Evolutionary conservation across 2,113 vertebrate species (phyloP).

Genomic region (Platichthys stellatus): DNA sequence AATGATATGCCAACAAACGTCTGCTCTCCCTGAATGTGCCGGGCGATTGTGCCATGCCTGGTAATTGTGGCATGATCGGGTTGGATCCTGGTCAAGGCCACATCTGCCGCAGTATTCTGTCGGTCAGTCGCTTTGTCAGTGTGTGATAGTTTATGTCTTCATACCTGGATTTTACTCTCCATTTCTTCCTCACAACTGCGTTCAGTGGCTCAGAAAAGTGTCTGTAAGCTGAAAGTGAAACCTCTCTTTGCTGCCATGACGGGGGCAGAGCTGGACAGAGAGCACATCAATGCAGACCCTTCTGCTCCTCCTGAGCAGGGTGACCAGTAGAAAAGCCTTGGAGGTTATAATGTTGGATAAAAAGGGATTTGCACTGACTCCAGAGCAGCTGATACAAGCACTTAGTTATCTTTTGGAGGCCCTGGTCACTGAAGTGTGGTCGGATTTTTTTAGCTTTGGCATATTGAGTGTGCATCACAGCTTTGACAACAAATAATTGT

Average conservation of each 20-base stretch:
- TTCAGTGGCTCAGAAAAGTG: conserved; percentile 29
- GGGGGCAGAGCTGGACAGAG: conserved; percentile 56
- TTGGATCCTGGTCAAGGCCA: conserved; percentile 66
- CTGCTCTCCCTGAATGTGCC: conserved; percentile 5
- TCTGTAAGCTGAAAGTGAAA: conserved; percentile 48
- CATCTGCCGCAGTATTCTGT: conserved; percentile 24
- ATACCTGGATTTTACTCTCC: conserved; percentile 8
- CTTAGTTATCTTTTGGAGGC: conserved; percentile 41
- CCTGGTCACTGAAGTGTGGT: conserved; percentile 36
- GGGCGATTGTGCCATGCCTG: conserved; percentile 10
- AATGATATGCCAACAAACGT: conserved; percentile 52
- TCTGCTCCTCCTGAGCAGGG: conserved; percentile 63
- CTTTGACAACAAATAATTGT: conserved; percentile 9
- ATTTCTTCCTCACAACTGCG: neutral
- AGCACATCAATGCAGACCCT: conserved; percentile 66
- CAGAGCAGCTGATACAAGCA: conserved; percentile 70
- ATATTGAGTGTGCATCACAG: neutral
- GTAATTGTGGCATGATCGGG: conserved; percentile 12
- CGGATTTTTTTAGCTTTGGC: conserved; percentile 16
- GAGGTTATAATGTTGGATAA: conserved; percentile 69
- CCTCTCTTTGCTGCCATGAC: conserved; percentile 20
- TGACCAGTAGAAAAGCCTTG: conserved; percentile 66
- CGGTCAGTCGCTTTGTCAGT: conserved; percentile 43
- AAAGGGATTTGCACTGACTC: conserved; percentile 59
- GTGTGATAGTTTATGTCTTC: conserved; percentile 18